phyloP scores from a whole-genome alignment of 1,140 invertebrate genomes.

The Ridgeia piscesae region DNA sequence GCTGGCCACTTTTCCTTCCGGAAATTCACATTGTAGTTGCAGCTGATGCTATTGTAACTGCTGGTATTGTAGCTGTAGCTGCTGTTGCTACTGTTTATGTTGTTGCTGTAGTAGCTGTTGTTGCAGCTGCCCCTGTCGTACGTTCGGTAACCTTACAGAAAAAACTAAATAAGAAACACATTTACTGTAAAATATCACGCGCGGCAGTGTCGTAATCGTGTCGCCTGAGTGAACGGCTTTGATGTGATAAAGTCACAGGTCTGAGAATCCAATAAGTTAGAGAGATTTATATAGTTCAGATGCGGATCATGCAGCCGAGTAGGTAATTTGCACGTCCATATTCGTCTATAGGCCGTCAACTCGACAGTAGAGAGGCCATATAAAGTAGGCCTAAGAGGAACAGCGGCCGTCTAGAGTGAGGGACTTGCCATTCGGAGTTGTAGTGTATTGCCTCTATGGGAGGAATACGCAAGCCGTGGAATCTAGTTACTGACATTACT shows the following conservation, averaged over 20 bases:
- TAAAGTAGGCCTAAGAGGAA: not conserved
- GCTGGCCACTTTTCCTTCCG: too few relatives aligned
- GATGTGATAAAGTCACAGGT: not conserved
- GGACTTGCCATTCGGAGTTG: not conserved
- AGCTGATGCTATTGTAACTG: not conserved
- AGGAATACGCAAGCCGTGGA: too few relatives aligned
- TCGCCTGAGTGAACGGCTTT: not conserved
- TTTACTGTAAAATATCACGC: not conserved
- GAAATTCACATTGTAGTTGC: too few relatives aligned
- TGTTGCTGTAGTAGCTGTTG: too few relatives aligned
- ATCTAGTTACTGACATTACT: too few relatives aligned
- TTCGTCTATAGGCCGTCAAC: not conserved
- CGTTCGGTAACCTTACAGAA: not conserved
- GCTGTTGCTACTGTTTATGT: too few relatives aligned
- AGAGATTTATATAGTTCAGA: not conserved
- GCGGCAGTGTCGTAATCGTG: not conserved
- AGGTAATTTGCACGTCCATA: not conserved
- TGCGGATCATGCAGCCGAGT: not conserved
- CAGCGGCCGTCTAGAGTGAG: not conserved
- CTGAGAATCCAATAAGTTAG: not conserved
- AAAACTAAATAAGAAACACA: not conserved
- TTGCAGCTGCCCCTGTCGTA: too few relatives aligned
- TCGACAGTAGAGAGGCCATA: not conserved
- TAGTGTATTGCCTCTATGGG: not conserved
- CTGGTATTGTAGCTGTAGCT: too few relatives aligned